Percentiles rank a stretch among this genome's conserved stretches.
Evolutionary conservation across 1,140 invertebrate genomes (phyloP).

Genomic region (Drosophila prosaltans): DNA sequence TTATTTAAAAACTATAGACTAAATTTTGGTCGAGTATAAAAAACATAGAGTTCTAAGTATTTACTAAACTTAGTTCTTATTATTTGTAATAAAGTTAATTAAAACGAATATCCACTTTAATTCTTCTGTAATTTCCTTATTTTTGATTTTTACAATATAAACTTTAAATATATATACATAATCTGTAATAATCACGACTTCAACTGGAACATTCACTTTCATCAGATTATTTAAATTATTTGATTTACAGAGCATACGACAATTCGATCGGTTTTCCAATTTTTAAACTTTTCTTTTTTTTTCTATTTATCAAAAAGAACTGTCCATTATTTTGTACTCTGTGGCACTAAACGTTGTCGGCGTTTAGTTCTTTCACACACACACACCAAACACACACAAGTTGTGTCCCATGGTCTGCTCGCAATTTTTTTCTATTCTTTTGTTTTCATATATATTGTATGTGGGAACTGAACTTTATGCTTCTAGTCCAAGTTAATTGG

Average conservation of each 20-base stretch:
- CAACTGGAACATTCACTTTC: no score
- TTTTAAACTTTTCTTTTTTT: background rate
- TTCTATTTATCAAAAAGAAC: background rate
- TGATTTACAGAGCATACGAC: background rate
- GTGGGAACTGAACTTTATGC: constrained; percentile 21
- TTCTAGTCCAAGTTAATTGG: constrained; percentile 67
- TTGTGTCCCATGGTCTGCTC: constrained; percentile 2
- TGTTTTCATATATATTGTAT: constrained; percentile 51
- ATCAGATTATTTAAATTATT: background rate
- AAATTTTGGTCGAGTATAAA: no score
- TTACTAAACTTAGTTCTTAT: no score
- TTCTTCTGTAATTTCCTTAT: no score
- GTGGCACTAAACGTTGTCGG: constrained; percentile 62
- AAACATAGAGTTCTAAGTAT: no score
- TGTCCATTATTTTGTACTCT: constrained; percentile 5
- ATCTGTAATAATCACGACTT: no score
- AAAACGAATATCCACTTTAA: no score
- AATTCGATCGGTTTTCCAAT: background rate
- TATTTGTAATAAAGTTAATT: no score
- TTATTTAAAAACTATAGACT: no score
- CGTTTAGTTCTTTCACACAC: constrained; percentile 58
- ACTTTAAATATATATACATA: no score
- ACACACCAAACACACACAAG: no score
- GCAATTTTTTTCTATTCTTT: constrained; percentile 22
- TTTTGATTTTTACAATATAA: no score